Conservation (phyloP, 2,888 invertebrate genomes). For the Poecilus cupreus region DNA sequence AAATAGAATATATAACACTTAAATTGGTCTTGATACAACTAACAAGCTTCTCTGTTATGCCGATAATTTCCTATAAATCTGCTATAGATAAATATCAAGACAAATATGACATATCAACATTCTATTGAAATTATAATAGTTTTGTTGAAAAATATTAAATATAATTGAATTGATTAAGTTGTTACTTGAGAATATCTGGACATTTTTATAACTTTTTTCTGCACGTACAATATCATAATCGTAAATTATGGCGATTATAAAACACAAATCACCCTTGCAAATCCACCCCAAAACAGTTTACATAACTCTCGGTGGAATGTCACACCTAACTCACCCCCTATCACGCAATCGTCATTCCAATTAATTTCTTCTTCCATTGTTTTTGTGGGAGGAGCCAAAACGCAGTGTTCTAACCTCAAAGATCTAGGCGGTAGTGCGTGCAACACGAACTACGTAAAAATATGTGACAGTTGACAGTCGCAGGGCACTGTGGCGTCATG, state of each 20-base stretch:
- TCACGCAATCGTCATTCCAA: constrained; percentile 47
- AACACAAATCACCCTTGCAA: not conserved
- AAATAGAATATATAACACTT: too few relatives aligned
- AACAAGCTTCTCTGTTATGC: too few relatives aligned
- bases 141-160: too few relatives aligned
- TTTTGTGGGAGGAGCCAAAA: constrained; percentile 45
- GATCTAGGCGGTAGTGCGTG: constrained; percentile 12
- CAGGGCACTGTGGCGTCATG: constrained; percentile 41
- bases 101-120: too few relatives aligned
- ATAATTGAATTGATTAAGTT: too few relatives aligned
- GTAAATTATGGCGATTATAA: not conserved
- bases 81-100: too few relatives aligned
- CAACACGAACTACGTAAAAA: constrained; percentile 34
- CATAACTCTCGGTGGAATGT: not conserved
- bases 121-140: too few relatives aligned
- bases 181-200: too few relatives aligned
- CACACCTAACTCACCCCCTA: not conserved
- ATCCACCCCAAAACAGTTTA: not conserved
- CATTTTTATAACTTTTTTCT: too few relatives aligned
- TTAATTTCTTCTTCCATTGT: constrained; percentile 48
- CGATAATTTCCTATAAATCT: too few relatives aligned
- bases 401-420: not conserved
- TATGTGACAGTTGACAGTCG: constrained; percentile 39
- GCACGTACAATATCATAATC: not conserved
- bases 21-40: too few relatives aligned